phyloP scores from a whole-genome alignment of 2,113 vertebrate species.

The Actenoides hombroni region DNA sequence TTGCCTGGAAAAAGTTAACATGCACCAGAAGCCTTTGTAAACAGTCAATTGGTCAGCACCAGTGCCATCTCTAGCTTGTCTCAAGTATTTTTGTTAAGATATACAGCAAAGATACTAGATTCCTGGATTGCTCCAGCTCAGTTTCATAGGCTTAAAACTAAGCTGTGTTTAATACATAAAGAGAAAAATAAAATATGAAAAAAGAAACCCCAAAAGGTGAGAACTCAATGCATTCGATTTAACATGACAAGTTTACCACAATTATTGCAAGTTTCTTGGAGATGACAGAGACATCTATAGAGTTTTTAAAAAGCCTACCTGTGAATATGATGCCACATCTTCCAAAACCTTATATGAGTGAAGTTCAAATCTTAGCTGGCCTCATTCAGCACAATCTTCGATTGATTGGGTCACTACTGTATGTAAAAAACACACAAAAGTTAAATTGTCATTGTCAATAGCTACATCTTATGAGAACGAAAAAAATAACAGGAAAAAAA shows the following conservation, averaged over 20 bases:
- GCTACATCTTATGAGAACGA: not conserved
- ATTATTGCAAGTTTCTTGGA: not conserved
- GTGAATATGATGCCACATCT: not conserved
- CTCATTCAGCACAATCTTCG: not conserved
- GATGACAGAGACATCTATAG: not conserved
- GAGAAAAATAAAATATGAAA: not conserved
- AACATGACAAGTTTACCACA: fast-evolving
- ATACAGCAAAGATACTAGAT: not conserved
- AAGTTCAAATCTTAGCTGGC: not conserved
- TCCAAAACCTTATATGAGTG: not conserved
- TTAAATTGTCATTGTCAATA: not conserved
- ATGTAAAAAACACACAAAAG: conserved; percentile 7
- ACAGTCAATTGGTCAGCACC: not conserved
- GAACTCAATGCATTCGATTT: not conserved
- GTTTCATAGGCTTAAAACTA: not conserved
- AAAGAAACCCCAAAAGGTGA: not conserved
- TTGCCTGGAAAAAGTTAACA: not conserved
- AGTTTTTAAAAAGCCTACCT: conserved; percentile 22
- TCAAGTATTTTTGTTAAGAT: not conserved
- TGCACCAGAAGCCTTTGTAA: not conserved
- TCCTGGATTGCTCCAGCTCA: not conserved
- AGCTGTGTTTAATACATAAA: not conserved
- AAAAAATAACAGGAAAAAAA: not conserved
- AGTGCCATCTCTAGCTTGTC: not conserved
- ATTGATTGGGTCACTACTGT: not conserved